Conservation (phyloP, 1,140 invertebrate species). For the Sarcophaga peregrina region DNA sequence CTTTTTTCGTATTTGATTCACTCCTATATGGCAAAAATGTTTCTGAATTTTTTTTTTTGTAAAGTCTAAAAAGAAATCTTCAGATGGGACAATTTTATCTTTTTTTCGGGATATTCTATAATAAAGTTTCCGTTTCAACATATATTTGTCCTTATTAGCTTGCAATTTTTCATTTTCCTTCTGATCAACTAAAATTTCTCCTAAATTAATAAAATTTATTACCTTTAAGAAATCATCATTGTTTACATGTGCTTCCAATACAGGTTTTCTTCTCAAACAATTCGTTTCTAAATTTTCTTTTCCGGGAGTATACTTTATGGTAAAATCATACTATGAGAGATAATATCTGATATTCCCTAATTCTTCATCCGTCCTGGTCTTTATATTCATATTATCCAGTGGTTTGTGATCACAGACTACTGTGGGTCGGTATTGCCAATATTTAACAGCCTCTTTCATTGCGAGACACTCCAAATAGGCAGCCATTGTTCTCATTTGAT, state of each 20-base stretch:
- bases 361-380: slow-evolving; percentile 54
- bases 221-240: slow-evolving; percentile 56
- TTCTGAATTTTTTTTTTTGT: slow-evolving; percentile 51
- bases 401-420: too few species aligned
- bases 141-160: slow-evolving; percentile 45
- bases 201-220: slow-evolving; percentile 56
- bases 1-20: too few species aligned
- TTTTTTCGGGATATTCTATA: slow-evolving; percentile 53
- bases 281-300: slow-evolving; percentile 62
- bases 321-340: slow-evolving; percentile 60
- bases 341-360: slow-evolving; percentile 64
- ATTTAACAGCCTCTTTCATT: slow-evolving; percentile 48
- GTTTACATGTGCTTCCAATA: slow-evolving; percentile 57
- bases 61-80: slow-evolving; percentile 47
- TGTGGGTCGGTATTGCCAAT: too few species aligned
- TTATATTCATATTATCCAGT: too few species aligned
- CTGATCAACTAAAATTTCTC: slow-evolving; percentile 51
- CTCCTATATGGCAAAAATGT: slow-evolving; percentile 50
- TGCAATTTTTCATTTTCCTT: slow-evolving; percentile 52
- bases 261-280: slow-evolving; percentile 62
- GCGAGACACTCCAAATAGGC: slow-evolving; percentile 63
- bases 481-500: too few species aligned
- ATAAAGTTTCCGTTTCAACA: slow-evolving; percentile 18
- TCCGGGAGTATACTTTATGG: slow-evolving; percentile 54
- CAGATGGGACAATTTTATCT: slow-evolving; percentile 50